Evolutionary conservation across 2,113 vertebrate species (phyloP).

Genomic region (Pungitius pungitius): DNA sequence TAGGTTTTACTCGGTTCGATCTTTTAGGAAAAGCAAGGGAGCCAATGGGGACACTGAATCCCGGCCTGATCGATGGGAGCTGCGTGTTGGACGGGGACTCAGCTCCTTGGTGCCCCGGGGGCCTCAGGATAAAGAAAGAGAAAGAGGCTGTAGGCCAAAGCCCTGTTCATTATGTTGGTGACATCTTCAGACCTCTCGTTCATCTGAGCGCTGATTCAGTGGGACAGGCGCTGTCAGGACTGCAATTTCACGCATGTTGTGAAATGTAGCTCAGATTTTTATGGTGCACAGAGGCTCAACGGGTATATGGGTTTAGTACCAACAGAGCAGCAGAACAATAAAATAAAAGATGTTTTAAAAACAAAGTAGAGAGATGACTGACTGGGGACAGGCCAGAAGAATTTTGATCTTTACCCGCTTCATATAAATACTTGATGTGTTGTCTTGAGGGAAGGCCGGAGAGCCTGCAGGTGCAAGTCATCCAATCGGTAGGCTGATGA

Average conservation of each 20-base stretch:
- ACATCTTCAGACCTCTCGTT: slow-evolving; percentile 70
- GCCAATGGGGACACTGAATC: slow-evolving; percentile 70
- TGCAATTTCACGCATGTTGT: slow-evolving; percentile 69
- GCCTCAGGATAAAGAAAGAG: slow-evolving; percentile 51
- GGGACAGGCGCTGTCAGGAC: slow-evolving; percentile 67
- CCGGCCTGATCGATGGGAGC: slow-evolving; percentile 74
- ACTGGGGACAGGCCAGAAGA: slow-evolving; percentile 22
- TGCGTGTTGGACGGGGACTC: slow-evolving; percentile 52
- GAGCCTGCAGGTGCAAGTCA: slow-evolving; percentile 51
- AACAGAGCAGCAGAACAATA: slow-evolving; percentile 43
- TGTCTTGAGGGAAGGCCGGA: slow-evolving; percentile 39
- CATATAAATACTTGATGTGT: slow-evolving; percentile 73
- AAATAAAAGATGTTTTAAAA: slow-evolving; percentile 34
- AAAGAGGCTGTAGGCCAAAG: slow-evolving; percentile 64
- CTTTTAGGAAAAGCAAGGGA: slow-evolving; percentile 57
- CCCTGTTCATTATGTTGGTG: slow-evolving; percentile 75
- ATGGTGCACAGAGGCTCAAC: slow-evolving; percentile 57
- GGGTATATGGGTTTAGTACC: slow-evolving; percentile 51
- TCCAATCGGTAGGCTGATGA: slow-evolving; percentile 66
- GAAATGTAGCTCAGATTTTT: slow-evolving; percentile 69
- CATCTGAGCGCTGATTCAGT: slow-evolving; percentile 73
- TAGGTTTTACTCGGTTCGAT: slow-evolving; percentile 59
- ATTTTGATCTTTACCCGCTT: slow-evolving; percentile 56
- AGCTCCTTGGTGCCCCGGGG: slow-evolving; percentile 43
- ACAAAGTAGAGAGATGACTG: slow-evolving; percentile 27